Evolutionary conservation across 2,888 invertebrate species (phyloP).

Genomic region (Uropetala carovei): DNA sequence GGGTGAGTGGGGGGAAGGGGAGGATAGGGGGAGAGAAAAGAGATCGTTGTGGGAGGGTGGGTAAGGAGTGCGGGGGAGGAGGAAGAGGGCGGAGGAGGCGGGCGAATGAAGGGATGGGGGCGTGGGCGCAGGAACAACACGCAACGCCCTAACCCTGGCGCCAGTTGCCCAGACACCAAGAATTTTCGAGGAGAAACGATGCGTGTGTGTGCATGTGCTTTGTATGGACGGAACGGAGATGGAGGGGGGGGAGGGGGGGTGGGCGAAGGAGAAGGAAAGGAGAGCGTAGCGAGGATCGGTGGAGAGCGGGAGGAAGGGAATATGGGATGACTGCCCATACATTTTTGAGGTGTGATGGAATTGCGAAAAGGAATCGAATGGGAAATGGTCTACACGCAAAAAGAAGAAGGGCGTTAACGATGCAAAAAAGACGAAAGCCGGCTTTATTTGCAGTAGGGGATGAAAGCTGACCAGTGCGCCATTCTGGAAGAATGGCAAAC

Average conservation of each 20-base stretch:
- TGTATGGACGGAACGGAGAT: neutral
- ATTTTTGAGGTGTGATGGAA: slow-evolving; percentile 63
- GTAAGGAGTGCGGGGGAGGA: slow-evolving; percentile 29
- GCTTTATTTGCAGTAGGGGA: neutral
- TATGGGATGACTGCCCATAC: slow-evolving; percentile 45
- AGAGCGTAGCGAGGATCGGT: neutral
- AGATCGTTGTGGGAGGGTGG: slow-evolving; percentile 13
- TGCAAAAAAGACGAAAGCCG: slow-evolving; percentile 24
- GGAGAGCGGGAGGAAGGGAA: slow-evolving; percentile 18
- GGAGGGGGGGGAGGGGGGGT: neutral
- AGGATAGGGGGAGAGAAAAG: neutral
- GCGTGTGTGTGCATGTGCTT: slow-evolving; percentile 41
- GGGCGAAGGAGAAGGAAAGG: slow-evolving; percentile 2
- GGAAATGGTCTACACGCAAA: neutral
- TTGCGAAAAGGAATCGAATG: slow-evolving; percentile 46
- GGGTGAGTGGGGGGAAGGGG: neutral
- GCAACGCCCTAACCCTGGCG: slow-evolving; percentile 63
- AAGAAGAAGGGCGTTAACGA: neutral
- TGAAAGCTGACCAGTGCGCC: slow-evolving; percentile 15
- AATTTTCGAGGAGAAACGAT: slow-evolving; percentile 49
- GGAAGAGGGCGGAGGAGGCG: neutral
- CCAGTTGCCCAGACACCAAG: slow-evolving; percentile 62
- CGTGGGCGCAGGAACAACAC: slow-evolving; percentile 61
- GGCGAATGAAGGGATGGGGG: neutral
- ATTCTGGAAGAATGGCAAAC: neutral